These are phyloP conservation scores for Mormyrus iriodes DNA, from an alignment of 2,113 vertebrate genomes.

Conservation along the genomic window DNA sequence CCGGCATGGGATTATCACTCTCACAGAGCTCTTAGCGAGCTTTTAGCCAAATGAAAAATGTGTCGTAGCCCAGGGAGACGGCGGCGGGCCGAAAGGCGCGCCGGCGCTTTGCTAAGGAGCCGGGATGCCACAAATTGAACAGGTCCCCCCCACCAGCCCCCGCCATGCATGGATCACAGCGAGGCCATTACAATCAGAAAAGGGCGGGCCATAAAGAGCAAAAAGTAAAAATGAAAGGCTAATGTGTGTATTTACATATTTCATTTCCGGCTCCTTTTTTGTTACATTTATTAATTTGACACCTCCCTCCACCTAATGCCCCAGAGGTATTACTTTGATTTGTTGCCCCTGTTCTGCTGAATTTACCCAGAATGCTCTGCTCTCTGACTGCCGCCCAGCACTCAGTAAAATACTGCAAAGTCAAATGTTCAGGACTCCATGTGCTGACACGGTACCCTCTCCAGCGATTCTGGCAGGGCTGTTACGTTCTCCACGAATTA, in stretches of 20 bases:
- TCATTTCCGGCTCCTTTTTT: conserved; percentile 93
- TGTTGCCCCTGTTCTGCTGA: conserved; percentile 72
- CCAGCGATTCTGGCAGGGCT: background rate
- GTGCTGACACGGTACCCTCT: background rate
- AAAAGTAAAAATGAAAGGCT: conserved; percentile 42
- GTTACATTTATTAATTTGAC: conserved; percentile 97
- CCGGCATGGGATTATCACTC: conserved; percentile 86
- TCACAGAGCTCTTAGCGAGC: conserved; percentile 98
- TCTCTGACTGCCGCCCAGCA: conserved; percentile 68
- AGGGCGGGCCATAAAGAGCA: background rate
- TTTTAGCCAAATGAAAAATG: conserved; percentile 99
- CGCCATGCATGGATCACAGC: conserved; percentile 87
- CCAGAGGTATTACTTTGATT: conserved; percentile 76
- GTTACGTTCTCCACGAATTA: background rate
- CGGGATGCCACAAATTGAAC: conserved; percentile 89
- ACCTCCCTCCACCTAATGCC: conserved; percentile 96
- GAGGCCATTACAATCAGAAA: conserved; percentile 81
- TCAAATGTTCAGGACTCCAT: conserved; percentile 60
- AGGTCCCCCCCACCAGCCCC: conserved; percentile 58
- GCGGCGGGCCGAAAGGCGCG: conserved; percentile 89
- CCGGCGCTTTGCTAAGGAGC: conserved; percentile 95
- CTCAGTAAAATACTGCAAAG: conserved; percentile 81
- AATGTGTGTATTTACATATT: conserved; percentile 99
- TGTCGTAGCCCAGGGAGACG: conserved; percentile 98
- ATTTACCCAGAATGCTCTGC: conserved; percentile 64